Evolutionary conservation across 2,113 vertebrate genomes (phyloP).

Genomic region (Gavia stellata): DNA sequence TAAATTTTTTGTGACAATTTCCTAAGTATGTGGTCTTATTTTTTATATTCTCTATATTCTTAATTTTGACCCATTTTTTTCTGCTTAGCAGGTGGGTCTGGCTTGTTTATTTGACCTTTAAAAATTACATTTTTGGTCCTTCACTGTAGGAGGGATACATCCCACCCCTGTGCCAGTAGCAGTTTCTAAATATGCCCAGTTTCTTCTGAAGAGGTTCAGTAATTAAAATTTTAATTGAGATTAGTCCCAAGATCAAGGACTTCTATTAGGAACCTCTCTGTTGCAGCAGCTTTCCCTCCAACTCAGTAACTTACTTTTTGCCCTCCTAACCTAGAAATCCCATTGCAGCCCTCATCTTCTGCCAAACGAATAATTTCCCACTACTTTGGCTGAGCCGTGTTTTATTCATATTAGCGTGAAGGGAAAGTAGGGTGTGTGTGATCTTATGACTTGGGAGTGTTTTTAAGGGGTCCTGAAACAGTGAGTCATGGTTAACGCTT

Average conservation of each 20-base stretch:
- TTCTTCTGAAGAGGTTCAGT: background rate
- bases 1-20: background rate
- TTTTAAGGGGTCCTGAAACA: constrained; percentile 10
- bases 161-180: background rate
- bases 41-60: background rate
- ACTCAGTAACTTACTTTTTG: background rate
- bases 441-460: constrained; percentile 10
- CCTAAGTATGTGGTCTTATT: background rate
- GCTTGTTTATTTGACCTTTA: background rate
- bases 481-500: background rate
- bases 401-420: background rate
- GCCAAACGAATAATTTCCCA: background rate
- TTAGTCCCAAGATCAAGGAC: background rate
- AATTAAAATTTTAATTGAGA: background rate
- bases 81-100: background rate
- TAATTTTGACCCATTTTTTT: background rate
- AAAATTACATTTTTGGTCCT: background rate
- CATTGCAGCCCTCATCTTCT: background rate
- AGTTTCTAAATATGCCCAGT: background rate
- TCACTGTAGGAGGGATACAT: background rate
- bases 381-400: rapidly evolving
- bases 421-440: constrained; percentile 22
- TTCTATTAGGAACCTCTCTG: background rate
- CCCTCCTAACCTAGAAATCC: background rate
- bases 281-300: background rate